phyloP scores from a whole-genome alignment of 2,888 invertebrate genomes.

The Lasioglossum calceatum region DNA sequence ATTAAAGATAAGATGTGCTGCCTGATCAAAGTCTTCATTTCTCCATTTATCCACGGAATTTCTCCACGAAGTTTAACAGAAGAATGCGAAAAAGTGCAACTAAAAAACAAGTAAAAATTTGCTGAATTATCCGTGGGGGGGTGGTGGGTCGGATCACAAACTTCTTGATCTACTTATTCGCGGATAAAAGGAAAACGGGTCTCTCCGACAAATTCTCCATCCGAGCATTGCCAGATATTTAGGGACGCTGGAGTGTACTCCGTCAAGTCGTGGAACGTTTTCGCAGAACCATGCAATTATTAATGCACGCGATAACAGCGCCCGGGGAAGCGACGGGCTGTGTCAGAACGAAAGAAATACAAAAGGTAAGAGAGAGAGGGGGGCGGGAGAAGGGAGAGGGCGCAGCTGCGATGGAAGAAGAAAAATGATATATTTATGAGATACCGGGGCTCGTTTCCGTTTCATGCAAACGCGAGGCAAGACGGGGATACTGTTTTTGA shows the following conservation, averaged over 20 bases:
- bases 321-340: not conserved
- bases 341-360: not conserved
- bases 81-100: not conserved
- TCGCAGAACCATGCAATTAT: constrained; percentile 23
- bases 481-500: constrained; percentile 27
- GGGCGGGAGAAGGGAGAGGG: not conserved
- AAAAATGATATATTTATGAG: constrained; percentile 55
- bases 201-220: not conserved
- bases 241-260: not conserved
- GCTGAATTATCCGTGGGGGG: not conserved
- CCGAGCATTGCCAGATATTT: not conserved
- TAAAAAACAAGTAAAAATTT: not conserved
- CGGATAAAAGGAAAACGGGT: not conserved
- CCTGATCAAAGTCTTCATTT: not conserved
- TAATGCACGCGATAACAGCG: constrained; percentile 21
- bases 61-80: not conserved
- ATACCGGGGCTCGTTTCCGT: constrained; percentile 40
- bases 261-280: not conserved
- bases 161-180: not conserved
- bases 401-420: constrained; percentile 24
- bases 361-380: not conserved
- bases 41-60: accelerated
- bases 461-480: constrained; percentile 42
- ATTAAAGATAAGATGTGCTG: not conserved
- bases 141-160: not conserved